phyloP scores from a whole-genome alignment of 2,113 vertebrate genomes.

The Nibea coibor region DNA sequence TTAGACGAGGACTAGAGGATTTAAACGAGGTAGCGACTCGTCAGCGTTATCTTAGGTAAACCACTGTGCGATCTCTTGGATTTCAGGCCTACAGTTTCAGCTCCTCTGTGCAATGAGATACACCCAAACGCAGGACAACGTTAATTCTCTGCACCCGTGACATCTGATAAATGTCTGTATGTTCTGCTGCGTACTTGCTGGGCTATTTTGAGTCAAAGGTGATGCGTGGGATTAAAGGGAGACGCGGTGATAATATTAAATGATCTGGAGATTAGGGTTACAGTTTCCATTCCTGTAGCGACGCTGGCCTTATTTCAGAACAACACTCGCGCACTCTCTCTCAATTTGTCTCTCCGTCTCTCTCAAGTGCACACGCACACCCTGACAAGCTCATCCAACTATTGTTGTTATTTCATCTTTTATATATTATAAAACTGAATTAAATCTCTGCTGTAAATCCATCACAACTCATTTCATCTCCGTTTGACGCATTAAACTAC shows the following conservation, averaged over 20 bases:
- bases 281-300: constrained; percentile 71
- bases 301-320: constrained; percentile 67
- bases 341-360: background rate
- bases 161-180: constrained; percentile 9
- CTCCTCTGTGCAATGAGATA: background rate
- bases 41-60: background rate
- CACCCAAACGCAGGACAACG: background rate
- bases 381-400: background rate
- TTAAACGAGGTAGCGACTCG: background rate
- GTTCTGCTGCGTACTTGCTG: constrained; percentile 9
- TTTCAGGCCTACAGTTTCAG: background rate
- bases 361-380: background rate
- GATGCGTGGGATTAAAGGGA: constrained; percentile 55
- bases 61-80: background rate
- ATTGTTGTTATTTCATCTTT: background rate
- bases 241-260: constrained; percentile 62
- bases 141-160: background rate
- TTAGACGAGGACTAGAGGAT: background rate
- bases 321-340: constrained; percentile 3
- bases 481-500: background rate
- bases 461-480: background rate
- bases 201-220: constrained; percentile 62
- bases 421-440: background rate
- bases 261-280: constrained; percentile 73
- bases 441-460: background rate